Evolutionary conservation across 2,888 invertebrate genomes (phyloP).

Genomic region (Nebria salina): DNA sequence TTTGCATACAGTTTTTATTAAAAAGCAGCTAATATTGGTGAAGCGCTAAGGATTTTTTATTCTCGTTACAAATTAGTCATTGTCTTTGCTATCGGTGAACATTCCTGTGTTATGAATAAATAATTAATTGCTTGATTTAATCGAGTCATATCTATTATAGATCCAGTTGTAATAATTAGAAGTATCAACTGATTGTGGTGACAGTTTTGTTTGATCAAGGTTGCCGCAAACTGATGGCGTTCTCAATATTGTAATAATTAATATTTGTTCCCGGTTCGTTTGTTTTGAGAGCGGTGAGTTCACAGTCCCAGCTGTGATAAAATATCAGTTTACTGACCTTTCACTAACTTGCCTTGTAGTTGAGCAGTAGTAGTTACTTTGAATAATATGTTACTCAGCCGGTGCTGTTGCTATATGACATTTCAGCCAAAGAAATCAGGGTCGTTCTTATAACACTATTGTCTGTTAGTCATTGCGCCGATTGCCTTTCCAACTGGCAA

Average conservation of each 20-base stretch:
- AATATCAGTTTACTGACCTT: neutral
- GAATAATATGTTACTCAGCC: neutral
- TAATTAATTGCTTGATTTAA: neutral
- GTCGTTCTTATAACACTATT: neutral
- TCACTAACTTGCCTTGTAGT: slow-evolving; percentile 1
- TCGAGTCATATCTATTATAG: neutral
- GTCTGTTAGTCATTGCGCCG: neutral
- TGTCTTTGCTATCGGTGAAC: too few species aligned
- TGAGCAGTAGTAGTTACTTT: neutral
- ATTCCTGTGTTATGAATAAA: too few species aligned
- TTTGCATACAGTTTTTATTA: too few species aligned
- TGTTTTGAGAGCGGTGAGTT: neutral
- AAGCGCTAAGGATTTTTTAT: too few species aligned
- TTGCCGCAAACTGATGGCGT: neutral
- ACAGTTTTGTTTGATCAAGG: neutral
- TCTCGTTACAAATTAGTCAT: too few species aligned
- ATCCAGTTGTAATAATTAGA: neutral
- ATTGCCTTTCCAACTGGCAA: neutral
- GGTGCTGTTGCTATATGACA: neutral
- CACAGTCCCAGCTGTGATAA: slow-evolving; percentile 1
- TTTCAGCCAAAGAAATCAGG: neutral
- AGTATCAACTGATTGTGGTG: neutral
- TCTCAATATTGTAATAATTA: neutral
- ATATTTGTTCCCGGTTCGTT: neutral
- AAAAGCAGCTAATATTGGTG: too few species aligned